phyloP scores from a whole-genome alignment of 2,888 invertebrate genomes.

The Diarsia brunnea region DNA sequence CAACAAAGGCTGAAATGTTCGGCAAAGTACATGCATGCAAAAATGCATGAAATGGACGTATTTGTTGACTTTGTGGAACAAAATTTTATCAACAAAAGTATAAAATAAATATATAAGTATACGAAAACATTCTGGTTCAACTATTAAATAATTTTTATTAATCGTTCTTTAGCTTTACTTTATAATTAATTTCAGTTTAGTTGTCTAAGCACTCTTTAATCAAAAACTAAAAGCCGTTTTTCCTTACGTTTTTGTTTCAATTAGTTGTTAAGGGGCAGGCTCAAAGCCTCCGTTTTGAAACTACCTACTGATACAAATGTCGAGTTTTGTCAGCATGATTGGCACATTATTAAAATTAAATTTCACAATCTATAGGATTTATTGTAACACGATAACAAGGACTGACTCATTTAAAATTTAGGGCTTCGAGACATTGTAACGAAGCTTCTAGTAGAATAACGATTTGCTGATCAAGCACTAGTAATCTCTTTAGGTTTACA shows the following conservation, averaged over 20 bases:
- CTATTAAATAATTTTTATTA: conserved; percentile 9
- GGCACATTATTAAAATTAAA: conserved; percentile 45
- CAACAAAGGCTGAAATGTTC: not conserved
- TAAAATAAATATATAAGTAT: not conserved
- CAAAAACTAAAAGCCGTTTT: conserved; percentile 14
- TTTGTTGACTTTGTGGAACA: not conserved
- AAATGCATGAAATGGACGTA: not conserved
- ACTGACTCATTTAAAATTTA: conserved; percentile 31
- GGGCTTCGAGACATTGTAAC: conserved; percentile 20
- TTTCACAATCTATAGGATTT: conserved; percentile 11
- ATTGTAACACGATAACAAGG: conserved; percentile 27
- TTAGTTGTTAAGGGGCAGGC: conserved; percentile 5
- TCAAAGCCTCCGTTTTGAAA: conserved; percentile 13
- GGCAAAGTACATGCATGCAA: not conserved
- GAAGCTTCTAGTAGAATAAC: conserved; percentile 15
- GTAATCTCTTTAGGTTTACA: conserved; percentile 20
- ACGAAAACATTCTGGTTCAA: conserved; percentile 6
- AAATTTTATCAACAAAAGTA: not conserved
- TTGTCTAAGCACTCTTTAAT: conserved; percentile 15
- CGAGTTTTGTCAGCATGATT: conserved; percentile 35
- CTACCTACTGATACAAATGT: conserved; percentile 37
- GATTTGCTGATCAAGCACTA: conserved; percentile 11
- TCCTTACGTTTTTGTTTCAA: conserved; percentile 30
- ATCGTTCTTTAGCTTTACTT: conserved; percentile 25
- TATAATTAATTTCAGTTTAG: conserved; percentile 24